phyloP scores from a whole-genome alignment of 2,888 invertebrate genomes.

The Dioctria linearis region DNA sequence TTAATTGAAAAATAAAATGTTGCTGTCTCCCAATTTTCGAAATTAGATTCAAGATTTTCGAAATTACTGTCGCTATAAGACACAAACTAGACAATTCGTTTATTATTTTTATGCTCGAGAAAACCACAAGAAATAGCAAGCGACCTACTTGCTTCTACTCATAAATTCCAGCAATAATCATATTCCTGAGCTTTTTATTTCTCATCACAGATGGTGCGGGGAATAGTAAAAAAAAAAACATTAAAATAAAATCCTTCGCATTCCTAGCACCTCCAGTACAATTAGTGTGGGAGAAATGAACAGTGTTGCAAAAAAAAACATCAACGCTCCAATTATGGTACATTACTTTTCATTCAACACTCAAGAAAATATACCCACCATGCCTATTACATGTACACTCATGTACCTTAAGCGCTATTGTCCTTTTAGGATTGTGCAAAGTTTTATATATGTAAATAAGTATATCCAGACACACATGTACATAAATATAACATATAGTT shows the following conservation, averaged over 20 bases:
- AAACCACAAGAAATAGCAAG: not conserved
- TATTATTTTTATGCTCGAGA: not conserved
- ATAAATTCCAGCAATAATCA: slow-evolving; percentile 13
- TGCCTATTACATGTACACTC: not conserved
- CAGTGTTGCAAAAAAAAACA: not conserved
- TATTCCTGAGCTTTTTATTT: slow-evolving; percentile 1
- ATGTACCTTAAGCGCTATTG: not conserved
- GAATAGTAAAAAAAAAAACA: not conserved
- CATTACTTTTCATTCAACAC: not conserved
- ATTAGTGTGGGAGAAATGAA: not conserved
- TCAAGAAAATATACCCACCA: not conserved
- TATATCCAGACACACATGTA: too few species aligned
- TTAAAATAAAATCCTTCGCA: not conserved
- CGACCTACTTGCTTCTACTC: not conserved
- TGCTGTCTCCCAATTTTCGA: too few species aligned
- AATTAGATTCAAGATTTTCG: too few species aligned
- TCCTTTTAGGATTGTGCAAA: not conserved
- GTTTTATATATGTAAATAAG: too few species aligned
- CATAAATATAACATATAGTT: too few species aligned
- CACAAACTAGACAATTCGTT: not conserved
- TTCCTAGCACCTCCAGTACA: not conserved
- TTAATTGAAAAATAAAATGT: too few species aligned
- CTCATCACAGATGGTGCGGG: not conserved
- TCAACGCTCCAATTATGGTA: not conserved
- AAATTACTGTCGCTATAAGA: not conserved